Conservation (phyloP, 2,113 vertebrate species). For the Symphodus melops region DNA sequence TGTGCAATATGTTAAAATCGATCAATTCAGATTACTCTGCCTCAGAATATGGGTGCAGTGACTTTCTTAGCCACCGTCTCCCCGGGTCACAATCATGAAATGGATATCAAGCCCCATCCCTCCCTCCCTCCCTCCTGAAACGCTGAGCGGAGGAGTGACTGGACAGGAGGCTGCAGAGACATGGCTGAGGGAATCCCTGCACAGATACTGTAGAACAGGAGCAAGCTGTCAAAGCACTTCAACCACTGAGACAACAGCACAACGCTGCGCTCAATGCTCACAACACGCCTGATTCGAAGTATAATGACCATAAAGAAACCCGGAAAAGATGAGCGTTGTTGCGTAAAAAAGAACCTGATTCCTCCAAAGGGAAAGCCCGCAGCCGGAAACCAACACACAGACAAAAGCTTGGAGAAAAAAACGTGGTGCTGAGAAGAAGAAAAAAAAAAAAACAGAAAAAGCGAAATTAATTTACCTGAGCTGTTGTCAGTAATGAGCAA, state of each 20-base stretch:
- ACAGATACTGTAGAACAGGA: constrained; percentile 5
- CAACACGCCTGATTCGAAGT: neutral
- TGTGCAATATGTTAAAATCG: neutral
- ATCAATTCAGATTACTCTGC: neutral
- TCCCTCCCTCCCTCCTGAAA: neutral
- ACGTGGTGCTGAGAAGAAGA: neutral
- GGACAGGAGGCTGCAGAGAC: constrained; percentile 55
- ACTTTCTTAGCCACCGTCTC: neutral
- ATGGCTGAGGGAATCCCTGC: constrained; percentile 66
- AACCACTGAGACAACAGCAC: constrained; percentile 23
- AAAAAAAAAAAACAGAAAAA: neutral
- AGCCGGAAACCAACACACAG: constrained; percentile 17
- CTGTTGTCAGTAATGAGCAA: constrained; percentile 30
- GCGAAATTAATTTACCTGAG: constrained; percentile 64
- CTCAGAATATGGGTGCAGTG: neutral
- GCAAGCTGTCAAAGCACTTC: neutral
- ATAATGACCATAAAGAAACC: neutral
- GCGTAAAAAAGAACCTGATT: constrained; percentile 9
- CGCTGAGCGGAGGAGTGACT: constrained; percentile 23
- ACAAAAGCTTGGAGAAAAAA: neutral
- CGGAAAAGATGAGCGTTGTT: neutral
- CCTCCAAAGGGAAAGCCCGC: constrained; percentile 8
- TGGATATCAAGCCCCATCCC: constrained; percentile 9
- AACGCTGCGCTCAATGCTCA: neutral
- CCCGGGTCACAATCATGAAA: constrained; percentile 24